Evolutionary conservation across 2,888 invertebrate species (phyloP), one percentile per base, ranked within the genome.

Genomic region (Emmelina monodactyla): DNA sequence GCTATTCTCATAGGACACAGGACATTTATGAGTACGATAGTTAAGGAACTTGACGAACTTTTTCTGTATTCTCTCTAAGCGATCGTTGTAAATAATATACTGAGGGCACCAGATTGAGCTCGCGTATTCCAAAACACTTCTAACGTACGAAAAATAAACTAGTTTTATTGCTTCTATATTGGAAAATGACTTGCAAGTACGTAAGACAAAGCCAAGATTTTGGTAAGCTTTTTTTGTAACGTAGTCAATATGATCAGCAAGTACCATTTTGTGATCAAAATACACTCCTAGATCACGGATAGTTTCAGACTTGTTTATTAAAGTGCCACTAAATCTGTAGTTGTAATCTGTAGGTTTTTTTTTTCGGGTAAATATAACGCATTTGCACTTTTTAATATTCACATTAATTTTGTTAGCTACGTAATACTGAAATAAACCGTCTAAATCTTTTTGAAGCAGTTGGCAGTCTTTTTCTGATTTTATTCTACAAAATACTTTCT

Each of bases 201-300:
- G 22, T 6, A 33, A 11, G 25, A 34, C 25, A 30, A 39, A 39
- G 5, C 34, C 39, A n/a, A 39, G 32, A 15, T 16, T 36, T 31
- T 33, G 32, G 9, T 35, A 38, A 5, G 32, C 38, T 22, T 34
- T 38, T 9, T 22, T 22, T 1, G 28, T 28, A 11, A 38, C 32
- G 1, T 22, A 7, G 5, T 22, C 25, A 28, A 30, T 31, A 16
- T 38, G 30, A 7, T 32, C 25, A 10, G 35, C 9, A 12, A 35
- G 22, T 1, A 16, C 31, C 19, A 38, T n/a, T 35, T 35, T 38
- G 9, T 28, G 31, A 14, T 38, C 38, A 1, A 38, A 16, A 2
- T 11, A 7, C 2, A 38, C 35, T 6, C 33, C 38, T 2, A 38
- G 14, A 31, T 38, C 35, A 3, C 11, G 14, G 12, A 35, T 34